Evolutionary conservation across 2,113 vertebrate species (phyloP).

Genomic region (Cynocephalus volans): DNA sequence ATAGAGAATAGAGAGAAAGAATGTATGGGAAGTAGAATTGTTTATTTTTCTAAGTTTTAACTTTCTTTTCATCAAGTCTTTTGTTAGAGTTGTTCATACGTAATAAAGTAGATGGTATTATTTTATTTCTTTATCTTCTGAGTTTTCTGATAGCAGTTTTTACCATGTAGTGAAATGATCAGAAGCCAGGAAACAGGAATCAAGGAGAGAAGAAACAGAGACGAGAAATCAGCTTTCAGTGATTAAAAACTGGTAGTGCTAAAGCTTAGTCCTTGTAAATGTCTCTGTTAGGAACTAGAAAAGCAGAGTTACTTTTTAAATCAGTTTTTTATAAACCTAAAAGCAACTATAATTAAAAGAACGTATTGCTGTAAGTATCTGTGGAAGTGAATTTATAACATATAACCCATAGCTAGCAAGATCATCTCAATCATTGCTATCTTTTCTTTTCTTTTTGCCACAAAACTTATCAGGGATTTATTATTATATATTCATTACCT

Average conservation of each 20-base stretch:
- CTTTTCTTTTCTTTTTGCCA: slow-evolving; percentile 22
- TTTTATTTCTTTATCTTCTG: slow-evolving; percentile 42
- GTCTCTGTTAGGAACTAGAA: slow-evolving; percentile 1
- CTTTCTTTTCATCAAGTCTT: slow-evolving; percentile 2
- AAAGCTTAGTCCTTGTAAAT: neutral
- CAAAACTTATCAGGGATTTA: neutral
- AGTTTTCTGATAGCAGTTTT: neutral
- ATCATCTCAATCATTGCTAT: neutral
- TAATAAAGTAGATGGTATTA: neutral
- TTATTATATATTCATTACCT: slow-evolving; percentile 39
- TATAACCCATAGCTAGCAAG: neutral
- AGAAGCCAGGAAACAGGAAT: slow-evolving; percentile 26
- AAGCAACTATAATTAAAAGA: neutral
- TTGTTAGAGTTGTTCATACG: slow-evolving; percentile 41
- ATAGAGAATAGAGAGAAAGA: slow-evolving; percentile 3
- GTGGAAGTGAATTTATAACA: slow-evolving; percentile 26
- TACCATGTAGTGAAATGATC: slow-evolving; percentile 22
- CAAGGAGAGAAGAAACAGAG: neutral
- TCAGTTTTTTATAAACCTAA: slow-evolving; percentile 22
- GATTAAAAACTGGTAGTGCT: slow-evolving; percentile 14
- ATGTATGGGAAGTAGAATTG: neutral
- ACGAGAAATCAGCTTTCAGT: slow-evolving; percentile 39
- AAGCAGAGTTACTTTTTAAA: neutral
- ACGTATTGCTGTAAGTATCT: neutral
- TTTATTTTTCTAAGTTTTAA: slow-evolving; percentile 44